Percentiles rank a stretch among this genome's conserved stretches.
phyloP scores from a whole-genome alignment of 2,113 vertebrate genomes.

The Nothocercus julius region DNA sequence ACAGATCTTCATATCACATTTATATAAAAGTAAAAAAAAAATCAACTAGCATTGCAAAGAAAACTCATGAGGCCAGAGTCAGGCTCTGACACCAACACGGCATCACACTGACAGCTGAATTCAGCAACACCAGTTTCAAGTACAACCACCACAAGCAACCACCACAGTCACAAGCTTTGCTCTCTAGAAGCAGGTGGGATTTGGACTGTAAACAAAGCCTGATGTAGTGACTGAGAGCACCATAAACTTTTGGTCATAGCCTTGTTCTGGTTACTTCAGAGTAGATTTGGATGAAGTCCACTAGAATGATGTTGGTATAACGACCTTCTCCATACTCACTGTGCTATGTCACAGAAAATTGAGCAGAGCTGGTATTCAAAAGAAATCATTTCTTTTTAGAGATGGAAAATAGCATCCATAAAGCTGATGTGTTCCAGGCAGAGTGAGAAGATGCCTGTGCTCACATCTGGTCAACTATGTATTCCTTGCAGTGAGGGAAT shows the following conservation, averaged over 20 bases:
- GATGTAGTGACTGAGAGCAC: not conserved
- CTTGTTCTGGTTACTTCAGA: not conserved
- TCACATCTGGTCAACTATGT: not conserved
- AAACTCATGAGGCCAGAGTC: not conserved
- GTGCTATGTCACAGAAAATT: not conserved
- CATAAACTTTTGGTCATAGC: fast-evolving
- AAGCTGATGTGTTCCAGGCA: not conserved
- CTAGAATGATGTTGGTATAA: not conserved
- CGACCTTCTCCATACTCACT: not conserved
- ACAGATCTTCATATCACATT: not conserved
- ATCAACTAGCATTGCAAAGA: not conserved
- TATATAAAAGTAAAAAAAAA: not conserved
- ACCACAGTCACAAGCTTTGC: not conserved
- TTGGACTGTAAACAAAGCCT: not conserved
- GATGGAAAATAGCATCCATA: not conserved
- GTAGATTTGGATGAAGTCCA: not conserved
- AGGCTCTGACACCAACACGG: not conserved
- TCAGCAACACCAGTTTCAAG: not conserved
- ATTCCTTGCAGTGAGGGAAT: not conserved
- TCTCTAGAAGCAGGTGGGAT: not conserved
- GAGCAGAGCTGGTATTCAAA: not conserved
- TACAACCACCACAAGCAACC: not conserved
- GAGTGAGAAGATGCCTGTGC: not conserved
- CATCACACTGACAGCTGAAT: not conserved
- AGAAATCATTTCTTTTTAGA: not conserved